A percentile compares a stretch with the other conserved stretches of the same genome.
phyloP scores from a whole-genome alignment of 2,888 invertebrate genomes.

The Hypomecis punctinalis region DNA sequence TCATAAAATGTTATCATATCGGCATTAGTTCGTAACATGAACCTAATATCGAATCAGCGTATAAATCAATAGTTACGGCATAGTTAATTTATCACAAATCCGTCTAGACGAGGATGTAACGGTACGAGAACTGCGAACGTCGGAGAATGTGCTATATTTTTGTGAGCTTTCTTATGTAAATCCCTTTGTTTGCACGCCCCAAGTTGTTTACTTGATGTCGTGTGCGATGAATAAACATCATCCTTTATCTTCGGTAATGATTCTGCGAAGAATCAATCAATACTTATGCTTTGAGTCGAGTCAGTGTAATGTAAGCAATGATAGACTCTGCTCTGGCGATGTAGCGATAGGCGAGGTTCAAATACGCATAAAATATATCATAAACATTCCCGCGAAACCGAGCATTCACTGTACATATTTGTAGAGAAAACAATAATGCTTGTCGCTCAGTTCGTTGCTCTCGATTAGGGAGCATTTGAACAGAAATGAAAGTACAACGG shows the following conservation, averaged over 20 bases:
- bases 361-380: conserved; percentile 13
- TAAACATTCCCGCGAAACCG: conserved; percentile 13
- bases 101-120: conserved; percentile 32
- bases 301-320: conserved; percentile 3
- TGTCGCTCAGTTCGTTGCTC: conserved; percentile 17
- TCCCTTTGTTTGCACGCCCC: conserved; percentile 37
- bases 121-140: conserved; percentile 16
- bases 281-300: conserved; percentile 5
- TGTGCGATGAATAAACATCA: conserved; percentile 31
- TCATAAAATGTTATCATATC: conserved; percentile 38
- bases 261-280: conserved; percentile 36
- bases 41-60: conserved; percentile 47
- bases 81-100: conserved; percentile 33
- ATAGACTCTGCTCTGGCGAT: not conserved
- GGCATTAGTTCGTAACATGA: conserved; percentile 34
- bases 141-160: conserved; percentile 20
- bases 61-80: conserved; percentile 47
- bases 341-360: conserved; percentile 3
- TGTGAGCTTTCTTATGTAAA: conserved; percentile 37
- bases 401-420: conserved; percentile 15
- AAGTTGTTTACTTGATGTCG: conserved; percentile 33
- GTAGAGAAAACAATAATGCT: conserved; percentile 13
- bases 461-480: conserved; percentile 14
- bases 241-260: conserved; percentile 37
- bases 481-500: conserved; percentile 5